Conservation (phyloP, 92 coral and sea anemone species). For the Epizoanthus illoricatus region DNA sequence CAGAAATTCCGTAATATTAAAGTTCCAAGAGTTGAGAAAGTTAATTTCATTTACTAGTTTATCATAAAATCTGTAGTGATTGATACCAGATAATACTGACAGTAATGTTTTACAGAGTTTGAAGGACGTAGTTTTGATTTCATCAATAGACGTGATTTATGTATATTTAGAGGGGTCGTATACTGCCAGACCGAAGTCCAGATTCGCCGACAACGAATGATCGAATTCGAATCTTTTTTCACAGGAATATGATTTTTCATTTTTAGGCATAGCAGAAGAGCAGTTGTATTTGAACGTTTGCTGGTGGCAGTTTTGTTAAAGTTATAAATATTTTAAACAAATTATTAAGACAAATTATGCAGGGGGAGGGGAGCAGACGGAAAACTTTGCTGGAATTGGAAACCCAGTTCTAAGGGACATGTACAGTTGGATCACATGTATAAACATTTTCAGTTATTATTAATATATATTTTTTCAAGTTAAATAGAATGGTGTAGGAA, state of each 20-base stretch:
- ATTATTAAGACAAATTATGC: neutral
- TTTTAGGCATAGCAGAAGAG: neutral
- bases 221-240: no score
- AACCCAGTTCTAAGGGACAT: no score
- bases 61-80: neutral
- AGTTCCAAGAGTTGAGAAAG: neutral
- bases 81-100: neutral
- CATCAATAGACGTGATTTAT: neutral
- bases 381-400: no score
- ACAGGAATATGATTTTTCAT: neutral
- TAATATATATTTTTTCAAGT: neutral
- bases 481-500: neutral
- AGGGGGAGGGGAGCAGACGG: neutral
- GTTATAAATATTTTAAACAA: slow-evolving; percentile 16
- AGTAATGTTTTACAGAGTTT: neutral
- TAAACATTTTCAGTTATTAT: no score
- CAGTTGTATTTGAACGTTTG: neutral
- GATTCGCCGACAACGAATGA: no score
- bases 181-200: no score
- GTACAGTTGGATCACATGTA: no score
- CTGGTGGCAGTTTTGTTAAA: slow-evolving; percentile 18
- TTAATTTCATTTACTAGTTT: neutral
- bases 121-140: neutral
- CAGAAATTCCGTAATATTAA: neutral
- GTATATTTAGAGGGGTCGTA: no score